Evolutionary conservation across 1,140 invertebrate genomes (phyloP).

Genomic region (Papilio xuthus): DNA sequence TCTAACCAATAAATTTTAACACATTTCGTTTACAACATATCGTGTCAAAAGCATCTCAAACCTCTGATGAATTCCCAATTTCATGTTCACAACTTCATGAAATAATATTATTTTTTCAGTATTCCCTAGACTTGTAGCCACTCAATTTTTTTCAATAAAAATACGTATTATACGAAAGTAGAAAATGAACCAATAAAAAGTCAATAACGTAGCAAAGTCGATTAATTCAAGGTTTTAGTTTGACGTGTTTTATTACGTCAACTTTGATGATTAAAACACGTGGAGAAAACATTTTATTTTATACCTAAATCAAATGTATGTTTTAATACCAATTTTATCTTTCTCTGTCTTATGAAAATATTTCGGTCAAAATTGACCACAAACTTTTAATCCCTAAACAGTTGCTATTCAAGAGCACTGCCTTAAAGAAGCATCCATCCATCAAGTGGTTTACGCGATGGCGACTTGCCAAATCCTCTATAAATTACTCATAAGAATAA

Average conservation of each 20-base stretch:
- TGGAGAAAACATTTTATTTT: not conserved
- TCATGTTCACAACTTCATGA: too few species aligned
- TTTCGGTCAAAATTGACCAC: not conserved
- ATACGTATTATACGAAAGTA: not conserved
- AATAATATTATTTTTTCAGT: not conserved
- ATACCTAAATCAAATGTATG: too few species aligned
- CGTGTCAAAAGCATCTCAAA: too few species aligned
- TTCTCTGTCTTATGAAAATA: not conserved
- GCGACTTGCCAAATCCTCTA: not conserved
- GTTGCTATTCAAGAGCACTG: not conserved
- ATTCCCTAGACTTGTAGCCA: not conserved
- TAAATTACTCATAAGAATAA: not conserved
- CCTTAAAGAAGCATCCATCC: not conserved
- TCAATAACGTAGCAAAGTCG: not conserved
- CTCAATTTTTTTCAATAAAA: not conserved
- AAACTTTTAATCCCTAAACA: not conserved
- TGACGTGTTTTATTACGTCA: not conserved
- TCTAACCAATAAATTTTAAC: too few species aligned
- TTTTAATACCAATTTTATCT: too few species aligned
- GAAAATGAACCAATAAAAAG: slow-evolving; percentile 24
- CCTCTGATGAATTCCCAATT: too few species aligned
- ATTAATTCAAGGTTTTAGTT: slow-evolving; percentile 1
- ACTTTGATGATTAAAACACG: not conserved
- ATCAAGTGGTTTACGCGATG: not conserved
- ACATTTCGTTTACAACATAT: too few species aligned